These are phyloP conservation scores for Euclidia mi DNA, from an alignment of 2,888 invertebrate species.

Conservation along the genomic window DNA sequence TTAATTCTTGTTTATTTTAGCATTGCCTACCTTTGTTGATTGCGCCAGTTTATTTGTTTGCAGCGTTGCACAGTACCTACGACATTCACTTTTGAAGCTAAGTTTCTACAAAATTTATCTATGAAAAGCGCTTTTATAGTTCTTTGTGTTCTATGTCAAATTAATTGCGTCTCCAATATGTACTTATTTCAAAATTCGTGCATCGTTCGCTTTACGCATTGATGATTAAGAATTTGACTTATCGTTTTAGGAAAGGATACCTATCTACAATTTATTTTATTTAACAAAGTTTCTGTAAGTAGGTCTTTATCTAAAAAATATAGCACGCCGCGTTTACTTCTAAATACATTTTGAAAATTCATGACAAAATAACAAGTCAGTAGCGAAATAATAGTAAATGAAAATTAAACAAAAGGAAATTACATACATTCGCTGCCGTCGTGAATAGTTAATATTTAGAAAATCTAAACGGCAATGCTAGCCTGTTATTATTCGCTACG, in stretches of 20 bases:
- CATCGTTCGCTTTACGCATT: no score
- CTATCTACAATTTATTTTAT: no score
- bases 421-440: conserved; percentile 50
- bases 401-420: conserved; percentile 55
- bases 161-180: no score
- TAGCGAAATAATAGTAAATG: conserved; percentile 29
- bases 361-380: conserved; percentile 33
- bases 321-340: no score
- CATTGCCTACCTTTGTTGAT: conserved; percentile 13
- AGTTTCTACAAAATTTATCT: no score
- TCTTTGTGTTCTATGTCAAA: no score
- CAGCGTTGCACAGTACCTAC: conserved; percentile 6
- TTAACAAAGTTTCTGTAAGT: no score
- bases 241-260: no score
- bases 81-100: background rate
- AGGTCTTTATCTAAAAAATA: no score
- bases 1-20: conserved; percentile 33
- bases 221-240: no score
- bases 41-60: conserved; percentile 14
- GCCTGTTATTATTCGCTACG: conserved; percentile 65
- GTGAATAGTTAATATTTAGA: conserved; percentile 49
- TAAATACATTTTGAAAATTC: conserved; percentile 15
- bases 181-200: no score
- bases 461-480: conserved; percentile 62
- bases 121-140: no score